A percentile compares a stretch with the other conserved stretches of the same genome.
Conservation (phyloP, 2,113 vertebrate genomes). For the Entosphenus tridentatus region DNA sequence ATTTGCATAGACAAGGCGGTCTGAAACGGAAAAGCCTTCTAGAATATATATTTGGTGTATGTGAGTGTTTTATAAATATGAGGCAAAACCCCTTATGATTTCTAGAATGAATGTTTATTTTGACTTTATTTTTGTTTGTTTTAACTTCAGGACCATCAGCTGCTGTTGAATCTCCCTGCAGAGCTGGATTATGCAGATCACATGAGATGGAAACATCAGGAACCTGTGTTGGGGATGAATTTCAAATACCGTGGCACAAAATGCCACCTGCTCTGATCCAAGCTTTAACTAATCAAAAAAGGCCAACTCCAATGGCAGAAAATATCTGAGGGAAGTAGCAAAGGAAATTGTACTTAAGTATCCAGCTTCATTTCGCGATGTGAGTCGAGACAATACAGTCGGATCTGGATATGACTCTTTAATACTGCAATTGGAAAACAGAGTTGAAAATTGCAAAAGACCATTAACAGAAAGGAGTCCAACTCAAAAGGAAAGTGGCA, state of each 20-base stretch:
- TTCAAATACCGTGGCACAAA: constrained; percentile 4
- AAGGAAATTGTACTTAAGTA: constrained; percentile 8
- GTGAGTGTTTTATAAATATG: constrained; percentile 1
- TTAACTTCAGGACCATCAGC: too few species aligned
- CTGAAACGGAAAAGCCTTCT: constrained; percentile 6
- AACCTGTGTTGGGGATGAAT: neutral
- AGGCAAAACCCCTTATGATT: neutral
- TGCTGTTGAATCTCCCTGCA: too few species aligned
- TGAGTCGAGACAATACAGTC: constrained; percentile 7
- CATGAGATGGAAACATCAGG: too few species aligned
- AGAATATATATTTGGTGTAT: constrained; percentile 7
- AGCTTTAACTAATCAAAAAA: constrained; percentile 8
- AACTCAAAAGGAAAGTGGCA: too few species aligned
- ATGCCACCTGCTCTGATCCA: too few species aligned
- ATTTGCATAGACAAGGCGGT: neutral
- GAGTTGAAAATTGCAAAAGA: constrained; percentile 7
- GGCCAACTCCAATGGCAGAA: constrained; percentile 8
- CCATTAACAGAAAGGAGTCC: neutral
- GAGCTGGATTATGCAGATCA: too few species aligned
- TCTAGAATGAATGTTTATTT: neutral
- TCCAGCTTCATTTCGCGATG: constrained; percentile 8
- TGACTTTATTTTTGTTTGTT: too few species aligned
- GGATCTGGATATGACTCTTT: constrained; percentile 7
- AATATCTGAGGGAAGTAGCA: constrained; percentile 8
- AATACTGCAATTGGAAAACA: constrained; percentile 9